Evolutionary conservation across 2,113 vertebrate genomes (phyloP).

Genomic region (Dicerorhinus sumatrensis): DNA sequence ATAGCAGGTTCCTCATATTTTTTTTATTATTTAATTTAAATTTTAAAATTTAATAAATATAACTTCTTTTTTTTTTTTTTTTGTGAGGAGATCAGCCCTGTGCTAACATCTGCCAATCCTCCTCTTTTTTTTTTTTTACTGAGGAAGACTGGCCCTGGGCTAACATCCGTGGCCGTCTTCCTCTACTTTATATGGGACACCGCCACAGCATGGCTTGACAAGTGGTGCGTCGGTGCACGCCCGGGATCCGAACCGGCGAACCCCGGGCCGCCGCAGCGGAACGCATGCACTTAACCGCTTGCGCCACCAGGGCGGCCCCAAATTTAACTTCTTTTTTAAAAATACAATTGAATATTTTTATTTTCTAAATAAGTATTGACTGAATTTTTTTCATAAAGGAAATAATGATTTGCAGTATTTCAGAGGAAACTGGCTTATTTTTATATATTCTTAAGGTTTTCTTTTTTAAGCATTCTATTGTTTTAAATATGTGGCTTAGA

Average conservation of each 20-base stretch:
- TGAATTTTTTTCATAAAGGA: constrained; percentile 40
- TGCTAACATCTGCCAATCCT: too few relatives aligned
- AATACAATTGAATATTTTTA: neutral
- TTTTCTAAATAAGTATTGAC: constrained; percentile 38
- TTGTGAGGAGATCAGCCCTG: too few relatives aligned
- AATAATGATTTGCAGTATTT: constrained; percentile 46
- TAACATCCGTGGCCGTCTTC: too few relatives aligned
- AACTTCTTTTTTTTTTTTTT: constrained; percentile 13
- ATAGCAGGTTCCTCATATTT: neutral
- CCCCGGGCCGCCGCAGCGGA: too few relatives aligned
- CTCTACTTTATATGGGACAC: too few relatives aligned
- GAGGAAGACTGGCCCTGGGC: too few relatives aligned
- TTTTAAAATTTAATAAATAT: neutral
- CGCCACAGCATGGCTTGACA: too few relatives aligned
- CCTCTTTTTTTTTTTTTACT: too few relatives aligned
- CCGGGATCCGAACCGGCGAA: too few relatives aligned
- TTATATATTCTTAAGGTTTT: constrained; percentile 56
- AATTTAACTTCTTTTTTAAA: constrained; percentile 25
- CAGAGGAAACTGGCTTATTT: constrained; percentile 61
- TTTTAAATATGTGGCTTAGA: constrained; percentile 60
- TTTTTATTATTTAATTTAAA: constrained; percentile 21
- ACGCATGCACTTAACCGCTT: too few relatives aligned
- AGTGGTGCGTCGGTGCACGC: too few relatives aligned
- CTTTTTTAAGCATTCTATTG: constrained; percentile 69
- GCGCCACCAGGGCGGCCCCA: too few relatives aligned